Percentiles rank a stretch among this genome's conserved stretches.
Conservation (phyloP, 2,113 vertebrate genomes). For the Glaucomys volans region DNA sequence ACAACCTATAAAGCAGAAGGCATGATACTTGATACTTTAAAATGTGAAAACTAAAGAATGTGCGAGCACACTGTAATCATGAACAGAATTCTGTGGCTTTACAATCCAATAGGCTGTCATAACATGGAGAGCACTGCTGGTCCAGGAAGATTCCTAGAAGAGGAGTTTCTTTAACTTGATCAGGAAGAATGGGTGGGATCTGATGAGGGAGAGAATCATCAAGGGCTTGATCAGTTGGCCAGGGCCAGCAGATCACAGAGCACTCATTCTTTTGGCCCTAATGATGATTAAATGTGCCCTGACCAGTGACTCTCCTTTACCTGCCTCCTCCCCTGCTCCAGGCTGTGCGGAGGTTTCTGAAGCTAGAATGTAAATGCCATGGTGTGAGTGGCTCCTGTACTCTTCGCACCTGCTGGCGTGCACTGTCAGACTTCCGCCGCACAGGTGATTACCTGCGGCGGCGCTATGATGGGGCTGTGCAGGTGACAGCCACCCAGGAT, state of each 20-base stretch:
- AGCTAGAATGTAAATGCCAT: slow-evolving; percentile 98
- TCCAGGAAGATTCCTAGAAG: slow-evolving; percentile 30
- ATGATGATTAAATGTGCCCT: not conserved
- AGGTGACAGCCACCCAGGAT: slow-evolving; percentile 98
- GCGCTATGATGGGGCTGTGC: slow-evolving; percentile 97
- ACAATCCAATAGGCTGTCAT: not conserved
- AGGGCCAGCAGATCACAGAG: not conserved
- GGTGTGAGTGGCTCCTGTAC: slow-evolving; percentile 98
- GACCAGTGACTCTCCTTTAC: not conserved
- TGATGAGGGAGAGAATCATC: not conserved
- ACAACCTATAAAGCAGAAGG: not conserved
- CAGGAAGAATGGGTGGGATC: not conserved
- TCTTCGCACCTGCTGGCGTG: slow-evolving; percentile 97
- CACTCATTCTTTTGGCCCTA: not conserved
- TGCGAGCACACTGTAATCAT: not conserved
- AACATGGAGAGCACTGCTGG: slow-evolving; percentile 3
- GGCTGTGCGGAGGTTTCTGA: slow-evolving; percentile 98
- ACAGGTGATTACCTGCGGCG: slow-evolving; percentile 96
- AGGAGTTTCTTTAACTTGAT: slow-evolving; percentile 17
- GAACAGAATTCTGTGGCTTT: not conserved
- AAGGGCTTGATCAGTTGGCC: not conserved
- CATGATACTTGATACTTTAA: not conserved
- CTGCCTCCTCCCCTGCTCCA: slow-evolving; percentile 75
- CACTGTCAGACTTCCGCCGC: slow-evolving; percentile 97
- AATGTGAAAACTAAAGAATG: not conserved